Percentiles rank a stretch among this genome's conserved stretches.
Evolutionary conservation across 2,113 vertebrate genomes (phyloP).

Genomic region (Lethenteron camtschaticum): DNA sequence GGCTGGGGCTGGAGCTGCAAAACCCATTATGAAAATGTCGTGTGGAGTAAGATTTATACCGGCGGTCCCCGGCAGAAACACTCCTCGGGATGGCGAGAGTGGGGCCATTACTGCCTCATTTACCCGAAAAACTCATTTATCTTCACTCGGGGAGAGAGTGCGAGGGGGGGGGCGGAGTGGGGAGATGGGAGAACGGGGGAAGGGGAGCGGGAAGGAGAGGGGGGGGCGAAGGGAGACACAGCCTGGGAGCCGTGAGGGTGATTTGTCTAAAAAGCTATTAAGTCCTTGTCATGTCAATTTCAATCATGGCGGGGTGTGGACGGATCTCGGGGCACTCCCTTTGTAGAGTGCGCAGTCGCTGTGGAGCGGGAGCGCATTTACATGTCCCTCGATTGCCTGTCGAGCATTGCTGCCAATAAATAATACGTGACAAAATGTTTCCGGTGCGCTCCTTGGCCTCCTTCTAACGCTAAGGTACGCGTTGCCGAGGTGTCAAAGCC

Average conservation of each 20-base stretch:
- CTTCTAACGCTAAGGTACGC: too few relatives aligned
- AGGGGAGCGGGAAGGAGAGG: not conserved
- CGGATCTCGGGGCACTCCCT: not conserved
- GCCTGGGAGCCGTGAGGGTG: not conserved
- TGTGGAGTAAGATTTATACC: conserved; percentile 5
- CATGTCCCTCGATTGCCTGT: too few relatives aligned
- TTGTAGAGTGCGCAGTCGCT: too few relatives aligned
- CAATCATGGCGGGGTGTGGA: conserved; percentile 6
- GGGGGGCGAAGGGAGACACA: conserved; percentile 4
- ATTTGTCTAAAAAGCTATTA: conserved; percentile 6
- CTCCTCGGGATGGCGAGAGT: conserved; percentile 3
- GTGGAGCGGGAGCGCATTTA: too few relatives aligned
- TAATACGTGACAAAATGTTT: too few relatives aligned
- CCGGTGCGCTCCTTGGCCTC: too few relatives aligned
- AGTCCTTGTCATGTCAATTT: conserved; percentile 5
- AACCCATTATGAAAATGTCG: conserved; percentile 6
- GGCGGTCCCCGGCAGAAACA: conserved; percentile 3
- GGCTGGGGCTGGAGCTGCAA: not conserved
- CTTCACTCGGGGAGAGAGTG: conserved; percentile 2
- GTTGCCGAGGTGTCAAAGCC: too few relatives aligned
- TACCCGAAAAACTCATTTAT: conserved; percentile 6
- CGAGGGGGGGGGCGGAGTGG: not conserved
- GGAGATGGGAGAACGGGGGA: not conserved
- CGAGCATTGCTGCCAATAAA: too few relatives aligned
- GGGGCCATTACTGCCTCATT: conserved; percentile 4